These are phyloP conservation scores for Meriones psammophilus DNA, from an alignment of 2,797 vertebrate genomes.

Conservation along the genomic window DNA sequence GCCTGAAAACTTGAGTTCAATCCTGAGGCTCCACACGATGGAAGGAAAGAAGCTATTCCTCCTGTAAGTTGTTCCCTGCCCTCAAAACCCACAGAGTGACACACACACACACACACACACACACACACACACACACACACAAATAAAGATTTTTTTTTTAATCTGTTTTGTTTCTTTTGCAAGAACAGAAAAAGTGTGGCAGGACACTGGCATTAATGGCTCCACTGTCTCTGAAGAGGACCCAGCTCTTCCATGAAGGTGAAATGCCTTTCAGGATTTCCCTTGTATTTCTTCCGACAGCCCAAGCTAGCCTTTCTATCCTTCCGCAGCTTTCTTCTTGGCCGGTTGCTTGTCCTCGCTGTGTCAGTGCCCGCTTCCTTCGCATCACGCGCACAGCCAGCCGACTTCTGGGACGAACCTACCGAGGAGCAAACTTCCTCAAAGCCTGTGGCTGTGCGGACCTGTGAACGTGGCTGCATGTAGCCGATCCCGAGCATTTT, in stretches of 20 bases:
- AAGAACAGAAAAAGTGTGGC: constrained; percentile 45
- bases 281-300: constrained; percentile 42
- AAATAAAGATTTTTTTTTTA: neutral
- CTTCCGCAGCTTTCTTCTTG: constrained; percentile 14
- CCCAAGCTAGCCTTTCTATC: neutral
- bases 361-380: neutral
- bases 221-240: constrained; percentile 15
- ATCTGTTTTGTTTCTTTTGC: constrained; percentile 33
- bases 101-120: neutral
- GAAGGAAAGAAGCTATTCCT: neutral
- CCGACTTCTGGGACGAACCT: neutral
- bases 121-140: neutral
- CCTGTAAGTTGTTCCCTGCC: neutral
- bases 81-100: neutral
- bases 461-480: neutral
- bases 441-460: constrained; percentile 16
- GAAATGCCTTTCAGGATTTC: neutral
- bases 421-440: neutral
- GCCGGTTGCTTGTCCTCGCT: neutral
- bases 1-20: neutral
- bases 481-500: constrained; percentile 46
- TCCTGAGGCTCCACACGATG: neutral
- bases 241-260: neutral
- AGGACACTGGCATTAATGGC: neutral
- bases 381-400: neutral